Evolutionary conservation across 2,113 vertebrate genomes (phyloP), one percentile per base, ranked within the genome.

Genomic region (Actenoides lindsayi): DNA sequence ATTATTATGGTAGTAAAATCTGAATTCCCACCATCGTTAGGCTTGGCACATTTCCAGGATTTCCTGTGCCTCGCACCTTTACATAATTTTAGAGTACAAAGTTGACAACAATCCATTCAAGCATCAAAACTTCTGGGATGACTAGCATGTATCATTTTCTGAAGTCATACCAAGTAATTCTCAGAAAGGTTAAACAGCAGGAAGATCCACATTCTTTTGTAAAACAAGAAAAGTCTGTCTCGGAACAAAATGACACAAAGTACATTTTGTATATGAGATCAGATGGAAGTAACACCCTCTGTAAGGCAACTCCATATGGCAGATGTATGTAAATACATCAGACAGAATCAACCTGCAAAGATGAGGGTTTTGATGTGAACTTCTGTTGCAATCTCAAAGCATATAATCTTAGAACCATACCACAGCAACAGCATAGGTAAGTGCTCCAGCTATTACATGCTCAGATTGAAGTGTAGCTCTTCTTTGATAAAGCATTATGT

Each of bases 191-290:
- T 74, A 87, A 87, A 89, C 91, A 79, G 81, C 70, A 94, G 90
- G 96, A 98, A 97, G 94, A 21, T 39, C 67, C 91, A 94, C 65
- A 56, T 88, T 87, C 70, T 75, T 75, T 57, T 85, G 57, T 94
- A 95, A 90, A 98, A 95, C 57, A 85, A 56, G 63, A 79, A 89
- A 96, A 90, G 15, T 18, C 88, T 95, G 75, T 64, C 96, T 93
- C 4, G 23, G 83, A 88, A 96, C 68, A 96, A 96, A 88, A 62
- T 75, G 23, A 54, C 37, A 89, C 27, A 82, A 95, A 82, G 63
- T 76, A 92, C 51, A 76, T 94, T 37, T 44, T 77, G 39, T 73
- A 51, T 51, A 73, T 37, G 63, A 88, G 46, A 62, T 77, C 41
- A 90, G 59, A 62, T 53, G 16, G 62, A 89, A 37, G 14, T 42